Evolutionary conservation across 2,113 vertebrate genomes (phyloP).

Genomic region (Pavo muticus): DNA sequence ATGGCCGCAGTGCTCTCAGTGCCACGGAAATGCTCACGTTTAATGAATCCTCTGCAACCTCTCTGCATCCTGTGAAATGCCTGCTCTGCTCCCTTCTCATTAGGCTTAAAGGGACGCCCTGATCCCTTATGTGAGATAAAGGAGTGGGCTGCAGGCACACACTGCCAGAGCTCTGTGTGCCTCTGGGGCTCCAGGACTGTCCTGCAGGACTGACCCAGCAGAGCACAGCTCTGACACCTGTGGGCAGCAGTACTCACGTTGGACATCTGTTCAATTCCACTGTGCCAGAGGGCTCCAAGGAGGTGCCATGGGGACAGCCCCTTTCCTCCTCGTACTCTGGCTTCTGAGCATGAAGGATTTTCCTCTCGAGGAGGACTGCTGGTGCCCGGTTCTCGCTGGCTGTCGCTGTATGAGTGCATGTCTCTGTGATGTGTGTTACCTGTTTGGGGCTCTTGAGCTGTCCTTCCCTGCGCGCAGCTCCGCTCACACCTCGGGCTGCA

Average conservation of each 20-base stretch:
- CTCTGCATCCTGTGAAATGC: not conserved
- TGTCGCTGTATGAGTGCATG: not conserved
- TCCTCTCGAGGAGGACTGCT: not conserved
- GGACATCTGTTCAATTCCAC: not conserved
- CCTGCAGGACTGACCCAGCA: not conserved
- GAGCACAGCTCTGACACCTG: fast-evolving
- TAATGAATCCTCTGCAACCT: not conserved
- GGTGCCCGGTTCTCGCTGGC: not conserved
- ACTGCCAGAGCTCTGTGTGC: not conserved
- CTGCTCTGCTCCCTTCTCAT: not conserved
- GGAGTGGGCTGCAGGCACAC: not conserved
- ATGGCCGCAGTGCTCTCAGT: not conserved
- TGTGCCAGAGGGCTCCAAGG: not conserved
- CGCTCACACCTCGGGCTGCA: not conserved
- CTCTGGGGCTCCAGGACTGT: not conserved
- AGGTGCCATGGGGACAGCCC: not conserved
- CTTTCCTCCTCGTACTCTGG: not conserved
- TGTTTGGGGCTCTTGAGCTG: not conserved
- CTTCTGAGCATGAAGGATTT: fast-evolving
- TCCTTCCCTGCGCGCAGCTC: not conserved
- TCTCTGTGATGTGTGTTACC: not conserved
- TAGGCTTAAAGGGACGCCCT: not conserved
- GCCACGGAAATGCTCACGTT: not conserved
- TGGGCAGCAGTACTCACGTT: not conserved
- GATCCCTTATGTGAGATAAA: not conserved